Conservation (phyloP, 2,797 vertebrate species). For the Allobates femoralis region DNA sequence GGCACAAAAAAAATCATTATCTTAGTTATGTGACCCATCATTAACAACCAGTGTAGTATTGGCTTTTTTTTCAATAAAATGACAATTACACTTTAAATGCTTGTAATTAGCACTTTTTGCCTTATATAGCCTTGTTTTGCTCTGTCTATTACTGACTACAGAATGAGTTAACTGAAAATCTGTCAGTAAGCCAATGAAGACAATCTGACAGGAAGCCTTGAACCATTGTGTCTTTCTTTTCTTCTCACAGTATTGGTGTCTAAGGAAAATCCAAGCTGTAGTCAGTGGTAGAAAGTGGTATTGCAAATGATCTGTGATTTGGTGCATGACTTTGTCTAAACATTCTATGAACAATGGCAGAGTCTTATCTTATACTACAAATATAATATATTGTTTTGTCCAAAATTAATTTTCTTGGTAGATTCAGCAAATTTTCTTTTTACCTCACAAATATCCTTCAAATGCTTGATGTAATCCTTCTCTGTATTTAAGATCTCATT, state of each 20-base stretch:
- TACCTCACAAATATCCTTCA: slow-evolving; percentile 97
- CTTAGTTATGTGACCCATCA: too few relatives aligned
- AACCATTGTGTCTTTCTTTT: too few relatives aligned
- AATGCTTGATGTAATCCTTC: slow-evolving; percentile 95
- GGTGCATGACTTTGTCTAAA: not conserved
- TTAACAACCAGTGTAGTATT: too few relatives aligned
- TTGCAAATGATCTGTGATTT: not conserved
- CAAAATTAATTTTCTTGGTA: not conserved
- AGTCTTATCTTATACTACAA: not conserved
- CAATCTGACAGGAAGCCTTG: too few relatives aligned
- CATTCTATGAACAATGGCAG: not conserved
- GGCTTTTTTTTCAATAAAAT: too few relatives aligned
- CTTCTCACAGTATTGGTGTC: not conserved
- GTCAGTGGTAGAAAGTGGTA: not conserved
- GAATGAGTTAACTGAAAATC: too few relatives aligned
- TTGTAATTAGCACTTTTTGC: too few relatives aligned
- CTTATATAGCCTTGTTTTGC: too few relatives aligned
- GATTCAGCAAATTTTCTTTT: not conserved
- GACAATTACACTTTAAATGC: too few relatives aligned
- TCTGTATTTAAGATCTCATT: slow-evolving; percentile 97
- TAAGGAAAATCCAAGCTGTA: not conserved
- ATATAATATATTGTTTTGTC: not conserved
- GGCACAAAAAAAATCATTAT: too few relatives aligned
- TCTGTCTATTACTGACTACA: too few relatives aligned
- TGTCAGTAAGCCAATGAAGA: too few relatives aligned